Conservation (phyloP, 2,113 vertebrate genomes). For the Dicerorhinus sumatrensis region DNA sequence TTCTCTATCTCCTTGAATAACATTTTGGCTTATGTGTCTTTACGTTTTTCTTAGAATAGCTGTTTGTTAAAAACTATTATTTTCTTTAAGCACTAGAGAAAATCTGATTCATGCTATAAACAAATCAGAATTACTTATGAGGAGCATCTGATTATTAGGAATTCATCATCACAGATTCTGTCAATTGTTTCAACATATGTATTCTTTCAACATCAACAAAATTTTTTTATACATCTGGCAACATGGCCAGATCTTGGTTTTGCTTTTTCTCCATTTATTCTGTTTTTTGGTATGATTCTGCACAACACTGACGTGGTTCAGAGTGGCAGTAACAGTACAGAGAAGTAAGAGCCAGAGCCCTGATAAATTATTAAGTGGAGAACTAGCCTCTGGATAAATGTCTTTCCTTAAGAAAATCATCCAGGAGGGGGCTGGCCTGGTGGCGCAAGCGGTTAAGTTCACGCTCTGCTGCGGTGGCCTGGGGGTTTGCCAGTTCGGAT, state of each 20-base stretch:
- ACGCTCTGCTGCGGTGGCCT: too few relatives aligned
- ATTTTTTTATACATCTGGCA: background rate
- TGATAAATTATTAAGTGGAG: background rate
- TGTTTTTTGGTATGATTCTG: background rate
- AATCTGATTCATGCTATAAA: background rate
- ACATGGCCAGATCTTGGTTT: background rate
- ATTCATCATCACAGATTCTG: background rate
- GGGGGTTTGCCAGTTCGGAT: too few relatives aligned
- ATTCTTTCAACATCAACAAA: background rate
- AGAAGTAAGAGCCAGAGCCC: background rate
- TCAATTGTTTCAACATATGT: background rate
- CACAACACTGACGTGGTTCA: background rate
- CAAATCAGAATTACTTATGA: background rate
- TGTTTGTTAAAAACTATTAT: background rate
- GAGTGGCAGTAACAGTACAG: background rate
- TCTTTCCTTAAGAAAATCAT: background rate
- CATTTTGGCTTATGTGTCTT: background rate
- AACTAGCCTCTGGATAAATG: background rate
- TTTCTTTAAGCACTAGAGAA: background rate
- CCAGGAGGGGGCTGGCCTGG: too few relatives aligned
- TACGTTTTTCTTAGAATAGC: background rate
- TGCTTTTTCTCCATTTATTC: background rate
- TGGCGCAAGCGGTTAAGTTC: too few relatives aligned
- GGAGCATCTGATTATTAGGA: background rate
- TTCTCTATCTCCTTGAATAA: background rate